These are phyloP conservation scores for Cromileptes altivelis DNA, from an alignment of 2,113 vertebrate genomes.

Conservation along the genomic window DNA sequence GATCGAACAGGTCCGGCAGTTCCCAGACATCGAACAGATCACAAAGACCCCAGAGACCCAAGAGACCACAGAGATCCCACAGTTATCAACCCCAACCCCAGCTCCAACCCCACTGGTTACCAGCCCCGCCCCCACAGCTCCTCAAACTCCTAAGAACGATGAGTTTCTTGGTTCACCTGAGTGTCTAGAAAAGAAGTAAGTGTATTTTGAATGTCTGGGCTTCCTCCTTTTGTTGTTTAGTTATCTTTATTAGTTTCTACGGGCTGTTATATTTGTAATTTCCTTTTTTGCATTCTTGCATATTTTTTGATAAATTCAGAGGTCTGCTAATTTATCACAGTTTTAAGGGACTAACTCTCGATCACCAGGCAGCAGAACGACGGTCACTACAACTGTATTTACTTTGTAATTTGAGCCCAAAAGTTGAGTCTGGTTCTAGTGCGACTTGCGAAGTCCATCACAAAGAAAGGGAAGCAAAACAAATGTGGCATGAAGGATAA, in stretches of 20 bases:
- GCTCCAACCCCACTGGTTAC: neutral
- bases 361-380: neutral
- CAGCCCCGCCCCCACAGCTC: too few relatives aligned
- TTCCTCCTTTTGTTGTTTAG: neutral
- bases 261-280: neutral
- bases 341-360: neutral
- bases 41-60: too few relatives aligned
- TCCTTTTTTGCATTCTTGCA: neutral
- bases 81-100: too few relatives aligned
- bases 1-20: fast-evolving
- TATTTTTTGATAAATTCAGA: neutral
- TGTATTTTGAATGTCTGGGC: neutral
- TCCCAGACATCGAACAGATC: neutral
- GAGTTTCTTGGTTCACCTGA: conserved; percentile 28
- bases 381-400: neutral
- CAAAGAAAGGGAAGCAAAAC: neutral
- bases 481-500: neutral
- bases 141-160: fast-evolving
- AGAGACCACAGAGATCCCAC: too few relatives aligned
- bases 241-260: neutral
- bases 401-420: neutral
- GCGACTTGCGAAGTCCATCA: neutral
- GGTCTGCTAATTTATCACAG: neutral
- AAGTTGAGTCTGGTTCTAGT: neutral
- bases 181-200: conserved; percentile 52